A percentile compares a stretch with the other conserved stretches of the same genome.
Conservation (phyloP, 2,113 vertebrate species). For the Scomber japonicus region DNA sequence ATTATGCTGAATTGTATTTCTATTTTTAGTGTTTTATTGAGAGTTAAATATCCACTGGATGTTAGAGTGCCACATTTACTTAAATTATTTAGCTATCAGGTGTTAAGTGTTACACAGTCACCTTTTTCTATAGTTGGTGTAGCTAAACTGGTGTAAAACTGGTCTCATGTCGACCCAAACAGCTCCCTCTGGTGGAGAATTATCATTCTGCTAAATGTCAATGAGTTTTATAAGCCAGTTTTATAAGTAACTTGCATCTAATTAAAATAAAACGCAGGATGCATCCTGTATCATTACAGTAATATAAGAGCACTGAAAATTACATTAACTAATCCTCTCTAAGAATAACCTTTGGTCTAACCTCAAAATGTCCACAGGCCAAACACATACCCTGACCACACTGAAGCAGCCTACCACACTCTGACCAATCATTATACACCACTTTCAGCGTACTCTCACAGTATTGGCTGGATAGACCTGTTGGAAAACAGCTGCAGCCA, state of each 20-base stretch:
- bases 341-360: slow-evolving; percentile 67
- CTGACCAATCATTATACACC: slow-evolving; percentile 62
- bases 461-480: slow-evolving; percentile 47
- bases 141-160: neutral
- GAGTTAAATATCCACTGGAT: neutral
- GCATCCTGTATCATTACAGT: slow-evolving; percentile 60
- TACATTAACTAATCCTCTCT: slow-evolving; percentile 74
- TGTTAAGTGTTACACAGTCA: neutral
- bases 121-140: neutral
- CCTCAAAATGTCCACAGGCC: slow-evolving; percentile 71
- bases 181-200: neutral
- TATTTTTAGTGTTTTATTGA: neutral
- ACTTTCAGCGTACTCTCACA: slow-evolving; percentile 29
- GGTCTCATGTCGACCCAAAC: neutral
- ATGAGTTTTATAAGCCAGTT: slow-evolving; percentile 39
- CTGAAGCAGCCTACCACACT: slow-evolving; percentile 48
- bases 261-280: slow-evolving; percentile 66
- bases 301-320: slow-evolving; percentile 59
- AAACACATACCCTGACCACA: slow-evolving; percentile 56
- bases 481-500: slow-evolving; percentile 67
- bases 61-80: neutral
- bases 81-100: neutral
- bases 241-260: slow-evolving; percentile 59
- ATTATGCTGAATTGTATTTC: neutral
- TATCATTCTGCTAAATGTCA: slow-evolving; percentile 26